A percentile compares a stretch with the other conserved stretches of the same genome.
Conservation (phyloP, 2,113 vertebrate species). For the Theristicus caerulescens region DNA sequence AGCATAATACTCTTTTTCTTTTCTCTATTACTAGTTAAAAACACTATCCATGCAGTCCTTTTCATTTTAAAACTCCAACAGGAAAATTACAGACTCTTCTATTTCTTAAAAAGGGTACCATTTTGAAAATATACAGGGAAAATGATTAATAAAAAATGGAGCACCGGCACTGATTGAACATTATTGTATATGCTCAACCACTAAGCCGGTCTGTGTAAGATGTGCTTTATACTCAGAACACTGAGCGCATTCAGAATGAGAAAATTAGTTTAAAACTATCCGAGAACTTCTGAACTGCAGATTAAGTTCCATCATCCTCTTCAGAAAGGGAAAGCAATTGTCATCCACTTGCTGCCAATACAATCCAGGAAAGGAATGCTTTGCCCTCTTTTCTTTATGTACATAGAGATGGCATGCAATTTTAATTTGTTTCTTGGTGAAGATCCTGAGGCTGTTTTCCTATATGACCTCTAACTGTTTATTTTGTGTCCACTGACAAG, state of each 20-base stretch:
- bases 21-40: background rate
- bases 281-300: slow-evolving; percentile 1
- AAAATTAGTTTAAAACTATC: slow-evolving; percentile 24
- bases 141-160: slow-evolving; percentile 18
- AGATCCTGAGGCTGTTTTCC: background rate
- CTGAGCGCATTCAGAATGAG: background rate
- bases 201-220: background rate
- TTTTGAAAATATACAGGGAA: slow-evolving; percentile 9
- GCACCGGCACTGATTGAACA: background rate
- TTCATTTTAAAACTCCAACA: background rate
- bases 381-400: background rate
- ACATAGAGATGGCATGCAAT: background rate
- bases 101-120: background rate
- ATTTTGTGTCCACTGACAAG: background rate
- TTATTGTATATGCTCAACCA: background rate
- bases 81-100: background rate
- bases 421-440: slow-evolving; percentile 1
- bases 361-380: background rate
- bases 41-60: background rate
- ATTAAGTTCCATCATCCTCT: background rate
- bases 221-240: background rate
- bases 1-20: background rate
- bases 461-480: background rate
- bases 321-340: background rate
- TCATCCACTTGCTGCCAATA: background rate